Evolutionary conservation across 1,140 invertebrate species (phyloP).

Genomic region (Zaprionus gabonicus): DNA sequence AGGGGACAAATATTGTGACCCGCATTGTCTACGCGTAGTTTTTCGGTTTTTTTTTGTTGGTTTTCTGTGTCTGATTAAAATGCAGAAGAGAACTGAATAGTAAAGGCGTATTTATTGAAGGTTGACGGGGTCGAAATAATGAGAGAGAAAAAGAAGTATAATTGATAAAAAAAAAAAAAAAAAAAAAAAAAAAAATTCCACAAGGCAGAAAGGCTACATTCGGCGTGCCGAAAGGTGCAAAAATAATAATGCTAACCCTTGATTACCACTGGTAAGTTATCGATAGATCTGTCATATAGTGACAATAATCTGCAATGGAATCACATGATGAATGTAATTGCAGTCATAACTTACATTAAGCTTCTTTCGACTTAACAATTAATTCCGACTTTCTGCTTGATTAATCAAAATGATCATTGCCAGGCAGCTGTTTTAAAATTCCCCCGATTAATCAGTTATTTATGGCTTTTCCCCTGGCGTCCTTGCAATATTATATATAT

Average conservation of each 20-base stretch:
- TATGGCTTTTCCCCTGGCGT: slow-evolving; percentile 10
- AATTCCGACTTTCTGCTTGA: not conserved
- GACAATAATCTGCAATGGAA: not conserved
- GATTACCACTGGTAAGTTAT: too few relatives aligned
- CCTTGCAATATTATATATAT: slow-evolving; percentile 3
- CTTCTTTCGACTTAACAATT: not conserved
- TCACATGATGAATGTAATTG: not conserved
- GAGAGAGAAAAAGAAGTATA: too few relatives aligned
- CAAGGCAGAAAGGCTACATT: too few relatives aligned
- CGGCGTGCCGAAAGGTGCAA: too few relatives aligned
- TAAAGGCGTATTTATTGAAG: not conserved
- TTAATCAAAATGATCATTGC: slow-evolving; percentile 2
- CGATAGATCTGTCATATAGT: not conserved
- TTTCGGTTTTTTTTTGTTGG: not conserved
- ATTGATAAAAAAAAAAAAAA: too few relatives aligned
- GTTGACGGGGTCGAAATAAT: not conserved
- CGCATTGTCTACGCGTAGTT: slow-evolving; percentile 24
- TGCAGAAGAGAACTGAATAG: not conserved
- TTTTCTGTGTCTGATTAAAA: not conserved
- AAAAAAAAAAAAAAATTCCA: too few relatives aligned
- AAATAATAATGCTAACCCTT: too few relatives aligned
- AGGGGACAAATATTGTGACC: slow-evolving; percentile 52
- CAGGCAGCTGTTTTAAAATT: slow-evolving; percentile 32
- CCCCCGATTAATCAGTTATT: slow-evolving; percentile 52
- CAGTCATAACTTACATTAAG: not conserved